A percentile compares a stretch with the other conserved stretches of the same genome.
These are phyloP conservation scores for Rhyacophila evoluta DNA, from an alignment of 2,888 invertebrate genomes.

Conservation along the genomic window DNA sequence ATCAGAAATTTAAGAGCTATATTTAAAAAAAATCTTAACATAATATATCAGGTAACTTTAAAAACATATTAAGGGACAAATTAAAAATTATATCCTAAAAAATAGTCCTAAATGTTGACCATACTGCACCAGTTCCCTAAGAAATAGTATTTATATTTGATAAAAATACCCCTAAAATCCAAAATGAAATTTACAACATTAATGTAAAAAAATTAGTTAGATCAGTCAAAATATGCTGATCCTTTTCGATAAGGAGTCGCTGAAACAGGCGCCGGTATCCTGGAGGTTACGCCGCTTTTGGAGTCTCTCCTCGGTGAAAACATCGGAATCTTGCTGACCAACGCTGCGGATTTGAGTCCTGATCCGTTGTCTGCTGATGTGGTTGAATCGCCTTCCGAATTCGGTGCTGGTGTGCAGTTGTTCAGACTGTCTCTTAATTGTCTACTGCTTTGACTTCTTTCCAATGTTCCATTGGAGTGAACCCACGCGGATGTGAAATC, in stretches of 20 bases:
- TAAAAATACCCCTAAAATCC: neutral
- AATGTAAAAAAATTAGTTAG: neutral
- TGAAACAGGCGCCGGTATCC: slow-evolving; percentile 54
- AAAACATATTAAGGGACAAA: slow-evolving; percentile 1
- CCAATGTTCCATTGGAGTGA: slow-evolving; percentile 77
- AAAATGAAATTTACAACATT: neutral
- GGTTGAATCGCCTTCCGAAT: neutral
- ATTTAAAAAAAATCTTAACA: neutral
- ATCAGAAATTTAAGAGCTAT: neutral
- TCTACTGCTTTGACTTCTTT: slow-evolving; percentile 71
- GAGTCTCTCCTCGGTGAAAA: slow-evolving; percentile 53
- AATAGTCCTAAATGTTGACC: slow-evolving; percentile 16
- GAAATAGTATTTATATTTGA: neutral
- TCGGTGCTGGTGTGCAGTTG: slow-evolving; percentile 33
- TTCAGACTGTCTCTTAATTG: slow-evolving; percentile 61
- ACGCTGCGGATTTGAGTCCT: slow-evolving; percentile 50
- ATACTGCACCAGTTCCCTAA: neutral
- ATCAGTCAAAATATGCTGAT: slow-evolving; percentile 51
- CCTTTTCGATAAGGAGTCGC: slow-evolving; percentile 44
- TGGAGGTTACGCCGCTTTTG: slow-evolving; percentile 48
- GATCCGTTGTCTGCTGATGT: slow-evolving; percentile 36
- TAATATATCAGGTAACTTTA: slow-evolving; percentile 20
- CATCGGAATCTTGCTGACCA: slow-evolving; percentile 54
- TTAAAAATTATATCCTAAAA: neutral
- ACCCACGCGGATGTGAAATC: slow-evolving; percentile 81